Percentiles rank a stretch among this genome's conserved stretches.
Conservation (phyloP, 1,140 invertebrate species). For the Zaprionus tsacasi region DNA sequence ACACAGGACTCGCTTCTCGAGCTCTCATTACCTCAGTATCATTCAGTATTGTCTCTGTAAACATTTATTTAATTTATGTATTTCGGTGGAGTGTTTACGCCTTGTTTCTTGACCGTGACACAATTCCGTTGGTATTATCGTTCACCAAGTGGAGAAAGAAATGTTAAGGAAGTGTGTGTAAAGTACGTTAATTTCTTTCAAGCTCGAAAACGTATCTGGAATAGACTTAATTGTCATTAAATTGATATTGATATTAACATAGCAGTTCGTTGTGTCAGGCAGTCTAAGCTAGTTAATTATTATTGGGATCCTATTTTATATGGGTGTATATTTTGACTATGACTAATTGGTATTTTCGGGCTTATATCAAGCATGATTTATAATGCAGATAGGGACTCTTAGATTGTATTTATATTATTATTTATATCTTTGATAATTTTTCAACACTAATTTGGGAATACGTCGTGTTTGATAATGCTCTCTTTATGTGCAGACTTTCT, state of each 20-base stretch:
- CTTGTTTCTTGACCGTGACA: constrained; percentile 68
- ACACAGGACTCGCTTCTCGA: not conserved
- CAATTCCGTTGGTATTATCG: constrained; percentile 32
- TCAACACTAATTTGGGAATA: too few species aligned
- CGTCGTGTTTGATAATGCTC: too few species aligned
- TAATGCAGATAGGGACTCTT: not conserved
- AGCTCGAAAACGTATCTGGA: not conserved
- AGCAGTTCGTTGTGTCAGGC: too few species aligned
- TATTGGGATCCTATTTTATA: not conserved
- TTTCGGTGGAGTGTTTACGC: constrained; percentile 52
- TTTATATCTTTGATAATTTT: not conserved
- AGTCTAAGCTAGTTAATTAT: too few species aligned
- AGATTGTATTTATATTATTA: not conserved
- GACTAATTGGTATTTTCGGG: not conserved
- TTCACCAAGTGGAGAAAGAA: not conserved
- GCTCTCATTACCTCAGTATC: not conserved
- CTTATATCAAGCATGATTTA: not conserved
- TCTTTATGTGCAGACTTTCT: not conserved
- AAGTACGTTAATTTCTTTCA: not conserved
- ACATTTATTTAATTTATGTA: constrained; percentile 66
- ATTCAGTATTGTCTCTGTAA: constrained; percentile 2
- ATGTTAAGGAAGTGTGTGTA: not conserved
- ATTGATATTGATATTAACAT: not conserved
- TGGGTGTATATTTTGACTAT: not conserved
- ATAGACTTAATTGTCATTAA: not conserved